Evolutionary conservation across 1,140 invertebrate genomes (phyloP), one percentile per base, ranked within the genome.

Genomic region (Epicauta chinensis): DNA sequence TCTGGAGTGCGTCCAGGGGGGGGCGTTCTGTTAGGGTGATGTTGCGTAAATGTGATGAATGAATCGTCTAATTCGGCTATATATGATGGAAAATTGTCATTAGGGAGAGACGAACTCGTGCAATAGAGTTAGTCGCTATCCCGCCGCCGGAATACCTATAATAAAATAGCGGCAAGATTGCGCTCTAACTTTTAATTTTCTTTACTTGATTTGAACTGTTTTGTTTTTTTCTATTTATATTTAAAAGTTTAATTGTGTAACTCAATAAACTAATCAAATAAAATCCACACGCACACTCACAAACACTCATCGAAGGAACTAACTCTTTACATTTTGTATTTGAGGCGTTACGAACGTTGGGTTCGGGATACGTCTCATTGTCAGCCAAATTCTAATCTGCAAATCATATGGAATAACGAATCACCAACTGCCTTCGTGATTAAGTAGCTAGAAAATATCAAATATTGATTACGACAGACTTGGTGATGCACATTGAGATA

Each of bases 301-400:
- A 68, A 63, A 68, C 67, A 68, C 65, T 69, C 67, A 69, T 66
- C 67, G 65, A 67, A 64, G 59, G 49, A 57, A 68, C 63, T 65
- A 68, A 68, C 60, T 68, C 60, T 63, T 68, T 65, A 64, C 60
- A 63, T 63, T 64, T 44, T 62, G 55, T 59, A 55, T 62, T 55
- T 61, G 63, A 64, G 62, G 57, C 58, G 63, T 58, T 60, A 57
- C 50, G 48, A 56, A 56, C 54, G 54, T 40, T 55, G 52, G 32
- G 48, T 55, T 57, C 55, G 55, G 58, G 58, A 46, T 48, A 55
- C 51, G 45, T 54, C 50, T 49, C 52, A 55, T 52, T 44, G 34
- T 61, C 66, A 60, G 63, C 66, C 66, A 66, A 68, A 66, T 64
- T 59, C 62, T 57, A 64, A 68, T 66, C 57, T 56, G 54, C 58